A percentile compares a stretch with the other conserved stretches of the same genome.
Conservation (phyloP, 1,140 invertebrate genomes). For the Lasaia peninsularis region DNA sequence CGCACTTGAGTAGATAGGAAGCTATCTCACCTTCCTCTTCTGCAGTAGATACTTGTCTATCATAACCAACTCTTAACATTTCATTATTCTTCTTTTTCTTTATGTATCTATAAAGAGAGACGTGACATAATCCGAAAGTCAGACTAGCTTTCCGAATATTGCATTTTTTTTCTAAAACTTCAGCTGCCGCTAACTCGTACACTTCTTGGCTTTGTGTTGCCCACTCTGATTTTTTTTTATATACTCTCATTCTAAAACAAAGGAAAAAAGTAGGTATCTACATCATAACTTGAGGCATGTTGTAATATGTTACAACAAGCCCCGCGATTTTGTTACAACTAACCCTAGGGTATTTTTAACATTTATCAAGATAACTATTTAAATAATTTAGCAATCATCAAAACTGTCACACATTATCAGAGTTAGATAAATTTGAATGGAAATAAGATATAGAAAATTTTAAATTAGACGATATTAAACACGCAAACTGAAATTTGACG, state of each 20-base stretch:
- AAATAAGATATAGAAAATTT: no score
- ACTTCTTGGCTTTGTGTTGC: not conserved
- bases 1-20: conserved; percentile 24
- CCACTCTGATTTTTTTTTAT: not conserved
- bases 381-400: no score
- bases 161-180: not conserved
- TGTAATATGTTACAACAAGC: no score
- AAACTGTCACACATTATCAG: no score
- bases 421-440: no score
- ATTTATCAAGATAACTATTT: no score
- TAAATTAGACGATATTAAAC: no score
- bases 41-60: not conserved
- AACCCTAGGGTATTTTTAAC: no score
- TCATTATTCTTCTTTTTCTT: not conserved
- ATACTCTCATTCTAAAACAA: not conserved
- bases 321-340: no score
- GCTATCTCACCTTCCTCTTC: conserved; percentile 20
- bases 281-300: no score
- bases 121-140: not conserved
- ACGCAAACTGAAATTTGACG: no score
- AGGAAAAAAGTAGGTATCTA: no score
- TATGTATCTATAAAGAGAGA: not conserved
- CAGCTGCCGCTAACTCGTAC: not conserved
- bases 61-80: not conserved
- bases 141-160: not conserved